Conservation (phyloP, 2,888 invertebrate genomes). For the Eubasilissa splendida region DNA sequence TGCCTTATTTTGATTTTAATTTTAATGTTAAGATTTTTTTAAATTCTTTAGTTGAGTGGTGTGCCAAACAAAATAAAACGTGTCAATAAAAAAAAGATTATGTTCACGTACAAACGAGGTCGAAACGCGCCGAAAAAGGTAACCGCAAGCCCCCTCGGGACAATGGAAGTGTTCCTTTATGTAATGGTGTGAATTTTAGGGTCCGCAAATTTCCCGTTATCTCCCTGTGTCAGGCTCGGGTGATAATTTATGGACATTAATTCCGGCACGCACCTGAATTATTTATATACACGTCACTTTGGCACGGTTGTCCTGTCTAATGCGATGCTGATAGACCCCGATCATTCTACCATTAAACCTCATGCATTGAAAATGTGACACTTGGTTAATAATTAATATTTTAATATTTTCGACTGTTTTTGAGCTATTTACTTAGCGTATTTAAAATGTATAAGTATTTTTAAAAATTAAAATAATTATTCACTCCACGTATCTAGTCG, state of each 20-base stretch:
- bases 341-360: neutral
- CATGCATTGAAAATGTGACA: constrained; percentile 12
- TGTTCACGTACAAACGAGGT: neutral
- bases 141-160: neutral
- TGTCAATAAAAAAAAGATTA: too few relatives aligned
- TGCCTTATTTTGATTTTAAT: too few relatives aligned
- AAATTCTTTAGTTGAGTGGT: too few relatives aligned
- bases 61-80: too few relatives aligned
- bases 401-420: too few relatives aligned
- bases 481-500: too few relatives aligned
- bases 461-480: too few relatives aligned
- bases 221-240: constrained; percentile 31
- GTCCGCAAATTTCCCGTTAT: constrained; percentile 40
- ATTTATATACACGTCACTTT: constrained; percentile 29
- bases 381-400: neutral
- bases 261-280: constrained; percentile 41
- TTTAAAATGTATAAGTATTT: too few relatives aligned
- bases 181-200: constrained; percentile 40
- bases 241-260: constrained; percentile 41
- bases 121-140: neutral
- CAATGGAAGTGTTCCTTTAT: constrained; percentile 10
- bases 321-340: neutral
- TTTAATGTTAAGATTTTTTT: too few relatives aligned
- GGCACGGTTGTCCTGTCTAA: neutral
- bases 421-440: too few relatives aligned